Conservation (phyloP, 2,113 vertebrate species). For the Gymnogyps californianus region DNA sequence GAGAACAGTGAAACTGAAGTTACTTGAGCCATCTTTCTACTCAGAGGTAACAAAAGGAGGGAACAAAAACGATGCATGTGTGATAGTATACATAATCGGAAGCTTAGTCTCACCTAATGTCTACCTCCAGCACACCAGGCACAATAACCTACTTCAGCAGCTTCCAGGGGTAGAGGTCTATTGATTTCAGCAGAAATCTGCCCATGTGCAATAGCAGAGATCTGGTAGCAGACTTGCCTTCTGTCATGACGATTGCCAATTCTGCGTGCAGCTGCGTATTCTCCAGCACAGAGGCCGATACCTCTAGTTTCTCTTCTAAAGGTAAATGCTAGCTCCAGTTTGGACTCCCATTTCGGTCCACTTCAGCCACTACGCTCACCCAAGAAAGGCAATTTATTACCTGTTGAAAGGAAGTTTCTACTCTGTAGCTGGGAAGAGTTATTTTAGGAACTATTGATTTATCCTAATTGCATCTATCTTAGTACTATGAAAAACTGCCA, state of each 20-base stretch:
- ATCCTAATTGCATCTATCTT: not conserved
- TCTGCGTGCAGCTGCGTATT: fast-evolving
- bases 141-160: not conserved
- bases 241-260: not conserved
- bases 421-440: not conserved
- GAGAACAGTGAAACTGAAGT: not conserved
- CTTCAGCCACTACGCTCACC: not conserved
- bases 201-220: not conserved
- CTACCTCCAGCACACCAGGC: not conserved
- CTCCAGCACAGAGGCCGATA: not conserved
- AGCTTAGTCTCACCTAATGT: not conserved
- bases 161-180: not conserved
- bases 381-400: not conserved
- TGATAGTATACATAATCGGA: not conserved
- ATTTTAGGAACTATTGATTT: not conserved
- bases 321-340: not conserved
- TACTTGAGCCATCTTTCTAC: not conserved
- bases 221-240: not conserved
- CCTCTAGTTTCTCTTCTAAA: not conserved
- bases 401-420: not conserved
- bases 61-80: not conserved
- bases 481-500: not conserved
- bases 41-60: not conserved
- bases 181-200: not conserved
- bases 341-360: not conserved